Base-by-base conservation (phyloP, 1,140 invertebrate species). In the Scaptomyza pallida region DNA sequence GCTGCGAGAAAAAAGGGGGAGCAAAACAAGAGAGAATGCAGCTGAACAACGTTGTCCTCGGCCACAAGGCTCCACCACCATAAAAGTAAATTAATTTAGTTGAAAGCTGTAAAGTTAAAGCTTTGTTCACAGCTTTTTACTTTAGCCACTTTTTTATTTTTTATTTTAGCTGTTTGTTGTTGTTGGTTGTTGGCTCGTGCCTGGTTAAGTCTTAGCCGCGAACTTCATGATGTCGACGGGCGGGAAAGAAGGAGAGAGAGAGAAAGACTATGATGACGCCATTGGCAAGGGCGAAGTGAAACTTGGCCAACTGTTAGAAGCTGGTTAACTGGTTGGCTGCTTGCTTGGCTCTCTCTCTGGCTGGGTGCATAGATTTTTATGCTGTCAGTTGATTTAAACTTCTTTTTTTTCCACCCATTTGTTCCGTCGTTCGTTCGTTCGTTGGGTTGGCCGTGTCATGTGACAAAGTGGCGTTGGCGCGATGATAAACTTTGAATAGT, bases 1-100 rank as follows among this genome's bases (percentile, higher is more conserved):
- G 37, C 23, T 30, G 8, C 33, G 40, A 9, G 5, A 30, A 26
- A 3, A n/a, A n/a, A 35, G 10, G 1, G 33, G n/a, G 2, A 1
- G 33, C 6, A n/a, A 8, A 37, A 1, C 2, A 9, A 9, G 26
- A 5, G 12, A 37, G 12, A 37, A n/a, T 26, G 23, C 23, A 26
- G 6, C 23, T 26, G 23, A 37, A 15, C 37, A 59, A 78, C 70
- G 77, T 55, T 21, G 13, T 43, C 52, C 19, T 78, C 70, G 72
- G 52, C 71, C 13, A 21, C 41, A 9, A 45, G n/a, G 41, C 41
- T 26, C 6, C 40, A 30, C 6, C n/a, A 57, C 61, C 61, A 73
- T 78, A 89, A 89, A 89, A 89, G 86, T 89, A 89, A 89, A 89
- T 89, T 89, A 89, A 89, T 89, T 89, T 89, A 89, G 86, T 86